These are phyloP conservation scores for Nyctalus aviator DNA, from an alignment of 2,797 vertebrate species.

Conservation along the genomic window DNA sequence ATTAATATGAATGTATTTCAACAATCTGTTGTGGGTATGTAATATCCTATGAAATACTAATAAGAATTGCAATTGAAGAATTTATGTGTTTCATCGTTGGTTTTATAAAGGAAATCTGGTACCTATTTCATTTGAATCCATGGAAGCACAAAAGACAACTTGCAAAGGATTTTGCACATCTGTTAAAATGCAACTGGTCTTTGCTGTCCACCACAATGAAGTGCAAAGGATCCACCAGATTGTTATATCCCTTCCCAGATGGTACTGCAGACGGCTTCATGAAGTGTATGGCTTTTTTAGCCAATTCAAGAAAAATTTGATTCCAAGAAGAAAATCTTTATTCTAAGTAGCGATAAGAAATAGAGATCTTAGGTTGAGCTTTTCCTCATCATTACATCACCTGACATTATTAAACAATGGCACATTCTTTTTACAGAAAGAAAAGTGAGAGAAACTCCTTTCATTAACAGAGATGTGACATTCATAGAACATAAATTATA, in stretches of 20 bases:
- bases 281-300: constrained; percentile 86
- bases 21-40: neutral
- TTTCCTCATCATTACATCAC: neutral
- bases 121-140: constrained; percentile 20
- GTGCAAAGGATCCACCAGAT: constrained; percentile 83
- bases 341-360: constrained; percentile 80
- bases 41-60: neutral
- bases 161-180: constrained; percentile 70
- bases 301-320: constrained; percentile 87
- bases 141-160: constrained; percentile 48
- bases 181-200: constrained; percentile 75
- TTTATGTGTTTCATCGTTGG: neutral
- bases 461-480: neutral
- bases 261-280: constrained; percentile 84
- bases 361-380: constrained; percentile 66
- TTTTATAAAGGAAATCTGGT: neutral
- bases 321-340: constrained; percentile 85
- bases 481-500: neutral
- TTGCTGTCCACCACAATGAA: constrained; percentile 72
- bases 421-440: neutral
- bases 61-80: neutral
- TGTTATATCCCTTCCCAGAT: constrained; percentile 86
- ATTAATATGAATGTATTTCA: neutral
- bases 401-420: neutral
- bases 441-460: neutral